Conservation (phyloP, 2,888 invertebrate genomes). For the Drosophila rubida region DNA sequence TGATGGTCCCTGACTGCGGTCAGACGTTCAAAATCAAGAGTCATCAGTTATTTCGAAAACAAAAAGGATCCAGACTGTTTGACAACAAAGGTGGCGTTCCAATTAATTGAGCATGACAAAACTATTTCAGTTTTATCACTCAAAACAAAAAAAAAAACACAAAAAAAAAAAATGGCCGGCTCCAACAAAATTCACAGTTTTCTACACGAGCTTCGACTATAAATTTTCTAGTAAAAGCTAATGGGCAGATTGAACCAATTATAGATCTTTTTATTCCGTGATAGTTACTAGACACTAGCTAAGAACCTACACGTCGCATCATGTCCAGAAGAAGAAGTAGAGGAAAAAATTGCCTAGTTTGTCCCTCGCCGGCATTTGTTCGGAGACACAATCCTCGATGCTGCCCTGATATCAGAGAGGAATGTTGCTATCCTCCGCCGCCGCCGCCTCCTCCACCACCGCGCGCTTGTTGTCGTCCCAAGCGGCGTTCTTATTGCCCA, state of each 20-base stretch:
- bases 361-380: conserved; percentile 23
- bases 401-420: no score
- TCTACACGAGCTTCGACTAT: conserved; percentile 3
- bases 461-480: no score
- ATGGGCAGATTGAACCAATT: conserved; percentile 38
- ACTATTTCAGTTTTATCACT: background rate
- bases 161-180: conserved; percentile 3
- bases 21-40: background rate
- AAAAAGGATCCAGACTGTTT: background rate
- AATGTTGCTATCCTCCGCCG: conserved; percentile 10
- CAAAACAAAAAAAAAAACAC: background rate
- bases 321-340: conserved; percentile 9
- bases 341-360: conserved; percentile 26
- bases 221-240: conserved; percentile 20
- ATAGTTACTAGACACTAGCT: no score
- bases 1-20: no score
- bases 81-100: background rate
- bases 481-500: no score
- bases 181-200: conserved; percentile 18
- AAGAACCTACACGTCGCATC: background rate
- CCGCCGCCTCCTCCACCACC: background rate
- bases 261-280: background rate
- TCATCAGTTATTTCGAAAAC: no score
- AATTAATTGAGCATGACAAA: background rate
- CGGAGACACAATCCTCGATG: no score